These are phyloP conservation scores for Trididemnum clinides DNA, from an alignment of 23 tunicate genomes.

Conservation along the genomic window DNA sequence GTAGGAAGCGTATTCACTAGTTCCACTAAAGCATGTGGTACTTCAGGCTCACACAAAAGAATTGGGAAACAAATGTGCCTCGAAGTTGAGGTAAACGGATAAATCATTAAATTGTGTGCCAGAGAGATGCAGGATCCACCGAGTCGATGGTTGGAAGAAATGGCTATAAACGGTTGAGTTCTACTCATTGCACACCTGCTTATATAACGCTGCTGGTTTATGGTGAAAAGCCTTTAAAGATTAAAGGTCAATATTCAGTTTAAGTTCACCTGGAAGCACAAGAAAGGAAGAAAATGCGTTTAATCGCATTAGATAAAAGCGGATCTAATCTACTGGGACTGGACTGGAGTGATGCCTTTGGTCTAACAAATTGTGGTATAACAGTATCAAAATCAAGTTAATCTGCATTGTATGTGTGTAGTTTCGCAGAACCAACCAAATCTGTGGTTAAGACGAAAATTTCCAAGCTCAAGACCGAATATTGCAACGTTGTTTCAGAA, in stretches of 20 bases:
- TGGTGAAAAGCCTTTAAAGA: not conserved
- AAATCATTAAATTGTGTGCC: not conserved
- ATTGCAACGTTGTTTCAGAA: not conserved
- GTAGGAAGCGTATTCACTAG: too few species aligned
- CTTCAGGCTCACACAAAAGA: not conserved
- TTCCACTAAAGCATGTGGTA: too few species aligned
- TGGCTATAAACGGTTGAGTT: not conserved
- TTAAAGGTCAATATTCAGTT: slow-evolving; percentile 16
- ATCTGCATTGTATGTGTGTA: too few species aligned
- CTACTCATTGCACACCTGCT: not conserved
- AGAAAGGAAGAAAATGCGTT: not conserved
- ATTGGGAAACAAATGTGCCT: slow-evolving; percentile 10
- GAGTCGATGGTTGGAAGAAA: not conserved
- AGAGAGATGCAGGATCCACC: slow-evolving; percentile 10
- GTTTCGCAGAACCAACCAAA: too few species aligned
- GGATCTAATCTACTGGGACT: slow-evolving; percentile 1
- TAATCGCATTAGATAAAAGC: not conserved
- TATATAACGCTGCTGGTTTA: not conserved
- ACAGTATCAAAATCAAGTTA: too few species aligned
- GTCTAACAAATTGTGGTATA: not conserved
- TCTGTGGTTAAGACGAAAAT: too few species aligned
- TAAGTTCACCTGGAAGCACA: not conserved
- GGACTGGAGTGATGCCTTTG: slow-evolving; percentile 8
- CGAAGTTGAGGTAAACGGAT: not conserved
- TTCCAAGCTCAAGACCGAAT: not conserved